A percentile compares a stretch with the other conserved stretches of the same genome.
Conservation (phyloP, 2,113 vertebrate genomes). For the Crypturellus undulatus region DNA sequence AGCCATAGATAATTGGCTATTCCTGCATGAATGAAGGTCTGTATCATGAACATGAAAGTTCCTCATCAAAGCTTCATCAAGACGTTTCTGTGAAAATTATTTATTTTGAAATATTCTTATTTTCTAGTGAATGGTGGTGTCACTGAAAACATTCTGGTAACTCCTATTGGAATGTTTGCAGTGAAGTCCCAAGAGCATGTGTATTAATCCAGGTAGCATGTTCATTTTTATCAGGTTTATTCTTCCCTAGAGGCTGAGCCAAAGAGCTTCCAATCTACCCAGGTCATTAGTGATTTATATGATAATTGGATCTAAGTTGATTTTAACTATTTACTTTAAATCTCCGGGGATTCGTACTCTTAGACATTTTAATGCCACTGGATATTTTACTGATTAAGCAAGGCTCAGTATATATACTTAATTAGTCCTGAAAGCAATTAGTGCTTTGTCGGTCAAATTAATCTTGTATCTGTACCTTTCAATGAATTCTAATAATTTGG, state of each 20-base stretch:
- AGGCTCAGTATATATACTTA: conserved; percentile 49
- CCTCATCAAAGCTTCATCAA: not conserved
- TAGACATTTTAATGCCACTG: conserved; percentile 58
- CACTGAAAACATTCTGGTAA: not conserved
- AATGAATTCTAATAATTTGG: conserved; percentile 43
- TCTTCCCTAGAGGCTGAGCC: conserved; percentile 57
- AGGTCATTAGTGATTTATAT: conserved; percentile 71
- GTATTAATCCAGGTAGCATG: conserved; percentile 63
- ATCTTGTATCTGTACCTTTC: conserved; percentile 41
- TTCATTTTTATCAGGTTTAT: conserved; percentile 63
- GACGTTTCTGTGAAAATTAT: not conserved
- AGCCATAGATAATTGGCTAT: not conserved
- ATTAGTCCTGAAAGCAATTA: conserved; percentile 69
- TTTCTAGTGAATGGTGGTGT: not conserved
- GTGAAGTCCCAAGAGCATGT: not conserved
- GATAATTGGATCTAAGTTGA: conserved; percentile 73
- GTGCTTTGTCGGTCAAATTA: conserved; percentile 51
- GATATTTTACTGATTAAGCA: conserved; percentile 70
- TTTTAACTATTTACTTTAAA: conserved; percentile 73
- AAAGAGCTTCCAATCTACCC: conserved; percentile 66
- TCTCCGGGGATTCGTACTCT: conserved; percentile 56
- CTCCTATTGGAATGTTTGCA: not conserved
- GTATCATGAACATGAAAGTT: not conserved
- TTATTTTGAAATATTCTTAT: conserved; percentile 8
- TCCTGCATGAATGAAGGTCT: not conserved